Base-by-base conservation (phyloP, 2,113 vertebrate genomes). In the Stigmatopora nigra region DNA sequence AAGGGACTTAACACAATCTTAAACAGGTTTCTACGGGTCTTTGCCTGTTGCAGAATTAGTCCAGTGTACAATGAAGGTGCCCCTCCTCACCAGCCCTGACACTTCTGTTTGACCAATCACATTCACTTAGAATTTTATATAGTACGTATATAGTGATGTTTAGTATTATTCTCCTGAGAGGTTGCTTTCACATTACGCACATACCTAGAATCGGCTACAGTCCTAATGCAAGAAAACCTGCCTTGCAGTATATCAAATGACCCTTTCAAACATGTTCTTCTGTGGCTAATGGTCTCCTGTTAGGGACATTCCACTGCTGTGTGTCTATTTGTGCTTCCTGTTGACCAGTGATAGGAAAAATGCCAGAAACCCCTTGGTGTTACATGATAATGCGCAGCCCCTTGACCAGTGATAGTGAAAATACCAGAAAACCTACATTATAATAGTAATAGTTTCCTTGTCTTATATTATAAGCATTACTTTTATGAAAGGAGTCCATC, bases 321-420 rank as follows among this genome's bases (percentile, higher is more conserved):
- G 38, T 8, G 59, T 22, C 11, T 22, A 14, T 61, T 19, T 45
- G 59, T 12, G 57, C 14, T 35, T 57, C 14, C 31, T 35, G 15
- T 20, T 44, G 59, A 22, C 59, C n/a, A 45, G 22, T 61, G 38
- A 61, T 45, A 61, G 38, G 59, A 46, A 20, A 53, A 53, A 22
- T 53, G 20, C 19, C 51, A 53, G 20, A 20, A 53, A 9, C 17
- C 17, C 51, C 17, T 22, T 10, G 7, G 15, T 41, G 38, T 41
- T 8, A 17, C 7, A 16, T 22, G 51, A 22, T 22, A 53, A 53
- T 19, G 38, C 4, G 38, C 38, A 41, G 38, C 38, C 7, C 38
- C 9, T 31, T 31, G 25, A 31, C 25, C 25, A 31, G 25, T 31
- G 25, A 31, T 31, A 31, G 25, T 31, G 25, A 55, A 60, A 1